Percentiles rank a stretch among this genome's conserved stretches.
phyloP scores from a whole-genome alignment of 2,113 vertebrate genomes.

The Mesocricetus auratus region DNA sequence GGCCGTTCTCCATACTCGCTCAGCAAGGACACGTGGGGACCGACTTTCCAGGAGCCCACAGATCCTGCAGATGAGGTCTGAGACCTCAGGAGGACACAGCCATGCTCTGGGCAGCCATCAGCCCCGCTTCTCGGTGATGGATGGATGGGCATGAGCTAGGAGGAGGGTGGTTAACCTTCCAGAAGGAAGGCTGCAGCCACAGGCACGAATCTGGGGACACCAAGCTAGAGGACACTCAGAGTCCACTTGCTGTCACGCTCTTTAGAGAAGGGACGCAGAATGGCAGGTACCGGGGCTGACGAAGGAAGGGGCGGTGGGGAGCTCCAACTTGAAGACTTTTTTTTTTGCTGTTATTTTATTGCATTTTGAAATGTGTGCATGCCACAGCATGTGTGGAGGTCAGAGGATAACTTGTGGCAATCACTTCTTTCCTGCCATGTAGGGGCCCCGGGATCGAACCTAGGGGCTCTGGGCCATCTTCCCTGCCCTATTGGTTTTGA shows the following conservation, averaged over 20 bases:
- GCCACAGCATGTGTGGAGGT: background rate
- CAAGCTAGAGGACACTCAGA: accelerated
- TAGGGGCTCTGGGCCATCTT: background rate
- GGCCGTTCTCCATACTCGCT: background rate
- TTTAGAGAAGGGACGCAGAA: background rate
- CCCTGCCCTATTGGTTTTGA: background rate
- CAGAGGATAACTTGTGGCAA: background rate
- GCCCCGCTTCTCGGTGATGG: accelerated
- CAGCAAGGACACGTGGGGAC: accelerated
- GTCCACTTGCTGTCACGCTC: accelerated
- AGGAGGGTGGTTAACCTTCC: accelerated
- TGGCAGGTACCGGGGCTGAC: background rate
- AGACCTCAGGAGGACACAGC: background rate
- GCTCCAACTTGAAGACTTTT: background rate
- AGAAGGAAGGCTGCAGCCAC: background rate
- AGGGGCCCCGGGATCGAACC: background rate
- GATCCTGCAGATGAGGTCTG: background rate
- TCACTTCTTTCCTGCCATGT: background rate
- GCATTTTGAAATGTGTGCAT: background rate
- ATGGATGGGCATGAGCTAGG: accelerated
- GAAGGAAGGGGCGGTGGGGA: accelerated
- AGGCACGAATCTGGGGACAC: accelerated
- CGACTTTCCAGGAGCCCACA: accelerated
- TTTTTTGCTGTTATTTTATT: background rate
- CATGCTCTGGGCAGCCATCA: accelerated